Evolutionary conservation across 2,888 invertebrate species (phyloP).

Genomic region (Piscicola geometra): DNA sequence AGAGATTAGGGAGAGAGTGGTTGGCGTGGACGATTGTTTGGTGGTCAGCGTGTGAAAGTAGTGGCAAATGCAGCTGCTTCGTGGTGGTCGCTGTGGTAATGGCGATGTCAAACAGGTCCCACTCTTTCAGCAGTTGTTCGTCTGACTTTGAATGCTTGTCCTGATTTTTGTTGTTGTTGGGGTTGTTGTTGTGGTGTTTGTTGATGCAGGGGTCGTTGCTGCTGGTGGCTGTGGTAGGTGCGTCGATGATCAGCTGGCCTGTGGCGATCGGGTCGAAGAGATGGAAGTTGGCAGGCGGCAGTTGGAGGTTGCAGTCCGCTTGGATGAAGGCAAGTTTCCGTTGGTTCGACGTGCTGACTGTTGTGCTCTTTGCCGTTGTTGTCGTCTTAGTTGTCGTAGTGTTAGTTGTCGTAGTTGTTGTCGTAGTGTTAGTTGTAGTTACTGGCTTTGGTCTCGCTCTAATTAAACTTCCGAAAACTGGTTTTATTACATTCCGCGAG

Average conservation of each 20-base stretch:
- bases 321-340: constrained; percentile 39
- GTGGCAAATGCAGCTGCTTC: background rate
- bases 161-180: too few species aligned
- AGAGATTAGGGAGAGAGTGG: constrained; percentile 12
- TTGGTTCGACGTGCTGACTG: background rate
- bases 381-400: background rate
- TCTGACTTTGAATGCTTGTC: background rate
- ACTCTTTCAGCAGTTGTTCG: constrained; percentile 29
- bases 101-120: constrained; percentile 20
- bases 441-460: too few species aligned
- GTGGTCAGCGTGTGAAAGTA: background rate
- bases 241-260: constrained; percentile 42
- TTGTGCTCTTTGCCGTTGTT: background rate
- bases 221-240: background rate
- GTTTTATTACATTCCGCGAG: too few species aligned
- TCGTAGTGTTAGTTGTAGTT: background rate
- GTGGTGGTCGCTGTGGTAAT: background rate
- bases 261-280: constrained; percentile 43
- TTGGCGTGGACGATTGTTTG: background rate
- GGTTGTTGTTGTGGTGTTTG: too few species aligned
- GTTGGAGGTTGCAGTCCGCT: constrained; percentile 32
- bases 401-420: background rate
- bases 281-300: constrained; percentile 33
- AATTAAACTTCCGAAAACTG: too few species aligned
- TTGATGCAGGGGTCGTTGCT: too few species aligned